Base-by-base conservation (phyloP, 2,797 vertebrate species). In the Zenarchopterus dispar region DNA sequence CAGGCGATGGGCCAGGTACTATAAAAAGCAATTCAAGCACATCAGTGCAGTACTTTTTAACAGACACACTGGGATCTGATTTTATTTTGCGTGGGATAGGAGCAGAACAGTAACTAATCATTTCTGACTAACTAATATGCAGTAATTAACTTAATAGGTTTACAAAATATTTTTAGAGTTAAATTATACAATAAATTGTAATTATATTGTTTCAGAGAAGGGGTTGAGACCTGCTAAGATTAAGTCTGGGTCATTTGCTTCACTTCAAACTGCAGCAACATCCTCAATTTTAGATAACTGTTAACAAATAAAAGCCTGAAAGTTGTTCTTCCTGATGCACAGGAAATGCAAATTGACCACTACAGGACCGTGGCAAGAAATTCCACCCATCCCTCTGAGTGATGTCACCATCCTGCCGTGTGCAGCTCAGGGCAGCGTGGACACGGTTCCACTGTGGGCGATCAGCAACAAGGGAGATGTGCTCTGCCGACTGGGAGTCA, bases 391-490 rank as follows among this genome's bases (percentile, higher is more conserved):
- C 0, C 43, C 92, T 10, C 90, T 99, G 42, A 91, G 93, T 73
- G 97, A 98, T 5, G 90, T 99, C 73, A 96, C 95, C 69, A 91
- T 99, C 82, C 93, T 95, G 70, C 95, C 96, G 0, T 92, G 91
- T 56, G 86, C 89, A 2, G 85, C 88, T 50, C 86, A 86, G 43
- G 88, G 63, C 49, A 71, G 48, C 0, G 86, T 93, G 62, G 93
- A 95, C 13, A 73, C 87, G 56, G 85, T 97, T 17, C 92, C 96
- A 0, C 86, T 99, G 57, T 99, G 98, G 98, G 98, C 96, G 22
- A 92, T 99, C 88, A 97, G 98, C 78, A 96, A 94, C 92, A 99
- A 98, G 81, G 98, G 98, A 31, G 98, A 99, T 0, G 96, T 99
- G 56, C 93, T 99, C 49, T 99, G 97, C 75, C 91, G 98, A 19